phyloP scores from a whole-genome alignment of 2,888 invertebrate genomes.

The Brachyptera risi region DNA sequence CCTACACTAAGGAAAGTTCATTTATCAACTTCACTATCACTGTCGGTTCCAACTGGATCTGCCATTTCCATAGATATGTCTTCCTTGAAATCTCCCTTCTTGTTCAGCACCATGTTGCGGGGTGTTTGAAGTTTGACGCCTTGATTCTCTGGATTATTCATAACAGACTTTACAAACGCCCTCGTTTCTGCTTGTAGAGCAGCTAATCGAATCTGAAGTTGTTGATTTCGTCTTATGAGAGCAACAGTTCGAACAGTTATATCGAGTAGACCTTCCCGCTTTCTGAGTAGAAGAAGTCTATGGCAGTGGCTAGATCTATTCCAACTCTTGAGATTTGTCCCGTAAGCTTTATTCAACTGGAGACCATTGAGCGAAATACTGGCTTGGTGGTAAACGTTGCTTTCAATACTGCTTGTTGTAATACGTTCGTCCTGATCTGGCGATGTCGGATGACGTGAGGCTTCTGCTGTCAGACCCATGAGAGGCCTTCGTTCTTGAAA shows the following conservation, averaged over 20 bases:
- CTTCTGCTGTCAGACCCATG: conserved; percentile 21
- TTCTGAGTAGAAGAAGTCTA: conserved; percentile 23
- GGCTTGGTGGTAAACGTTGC: neutral
- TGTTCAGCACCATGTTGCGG: neutral
- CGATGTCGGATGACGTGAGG: conserved; percentile 17
- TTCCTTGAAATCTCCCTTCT: neutral
- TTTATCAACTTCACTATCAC: neutral
- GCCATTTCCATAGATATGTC: neutral
- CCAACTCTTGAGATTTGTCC: neutral
- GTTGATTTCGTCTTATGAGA: conserved; percentile 57
- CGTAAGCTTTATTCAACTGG: neutral
- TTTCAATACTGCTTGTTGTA: conserved; percentile 11
- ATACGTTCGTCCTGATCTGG: conserved; percentile 12
- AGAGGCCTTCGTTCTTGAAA: conserved; percentile 19
- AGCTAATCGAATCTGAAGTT: conserved; percentile 57
- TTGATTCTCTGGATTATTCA: conserved; percentile 48
- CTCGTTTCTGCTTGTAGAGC: conserved; percentile 59
- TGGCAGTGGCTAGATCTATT: conserved; percentile 10
- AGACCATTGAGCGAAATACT: neutral
- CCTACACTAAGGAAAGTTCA: no score
- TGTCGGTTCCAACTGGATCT: neutral
- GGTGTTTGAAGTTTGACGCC: conserved; percentile 14
- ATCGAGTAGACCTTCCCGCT: conserved; percentile 51
- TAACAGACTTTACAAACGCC: conserved; percentile 56
- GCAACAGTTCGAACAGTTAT: conserved; percentile 60